phyloP scores from a whole-genome alignment of 2,888 invertebrate species.

The Perdita meconis region DNA sequence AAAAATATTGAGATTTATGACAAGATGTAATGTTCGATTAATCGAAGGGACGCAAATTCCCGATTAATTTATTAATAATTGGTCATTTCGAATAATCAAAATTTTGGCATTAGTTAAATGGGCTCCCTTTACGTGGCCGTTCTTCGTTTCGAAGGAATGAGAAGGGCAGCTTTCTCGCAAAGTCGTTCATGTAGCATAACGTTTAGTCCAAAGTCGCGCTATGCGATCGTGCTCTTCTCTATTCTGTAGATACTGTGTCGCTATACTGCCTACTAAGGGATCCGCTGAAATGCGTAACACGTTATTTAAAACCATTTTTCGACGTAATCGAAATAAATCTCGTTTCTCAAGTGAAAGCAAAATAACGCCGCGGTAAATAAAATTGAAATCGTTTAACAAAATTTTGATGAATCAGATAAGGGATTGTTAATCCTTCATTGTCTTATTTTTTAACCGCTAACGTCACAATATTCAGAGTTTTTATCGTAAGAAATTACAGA shows the following conservation, averaged over 20 bases:
- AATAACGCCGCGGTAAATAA: neutral
- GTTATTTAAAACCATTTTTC: neutral
- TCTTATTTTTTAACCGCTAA: neutral
- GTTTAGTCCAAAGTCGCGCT: conserved; percentile 99
- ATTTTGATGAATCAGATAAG: too few species aligned
- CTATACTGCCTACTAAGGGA: conserved; percentile 98
- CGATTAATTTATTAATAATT: conserved; percentile 29
- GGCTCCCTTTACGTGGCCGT: conserved; percentile 40
- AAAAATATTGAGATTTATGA: conserved; percentile 44
- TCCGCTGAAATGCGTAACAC: conserved; percentile 89
- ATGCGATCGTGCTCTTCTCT: conserved; percentile 99
- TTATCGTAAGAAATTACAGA: neutral
- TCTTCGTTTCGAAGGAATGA: conserved; percentile 44
- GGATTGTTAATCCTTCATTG: too few species aligned
- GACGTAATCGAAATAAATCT: neutral
- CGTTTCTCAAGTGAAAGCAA: neutral
- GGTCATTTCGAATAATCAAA: conserved; percentile 50
- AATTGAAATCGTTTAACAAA: conserved; percentile 63
- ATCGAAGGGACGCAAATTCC: conserved; percentile 7
- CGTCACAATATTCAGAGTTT: neutral
- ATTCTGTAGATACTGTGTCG: conserved; percentile 98
- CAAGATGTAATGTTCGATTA: conserved; percentile 24
- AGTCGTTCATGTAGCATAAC: conserved; percentile 94
- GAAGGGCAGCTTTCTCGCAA: conserved; percentile 13
- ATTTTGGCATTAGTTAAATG: conserved; percentile 38